Conservation (phyloP, 2,113 vertebrate species). For the Triplophysa tibetana region DNA sequence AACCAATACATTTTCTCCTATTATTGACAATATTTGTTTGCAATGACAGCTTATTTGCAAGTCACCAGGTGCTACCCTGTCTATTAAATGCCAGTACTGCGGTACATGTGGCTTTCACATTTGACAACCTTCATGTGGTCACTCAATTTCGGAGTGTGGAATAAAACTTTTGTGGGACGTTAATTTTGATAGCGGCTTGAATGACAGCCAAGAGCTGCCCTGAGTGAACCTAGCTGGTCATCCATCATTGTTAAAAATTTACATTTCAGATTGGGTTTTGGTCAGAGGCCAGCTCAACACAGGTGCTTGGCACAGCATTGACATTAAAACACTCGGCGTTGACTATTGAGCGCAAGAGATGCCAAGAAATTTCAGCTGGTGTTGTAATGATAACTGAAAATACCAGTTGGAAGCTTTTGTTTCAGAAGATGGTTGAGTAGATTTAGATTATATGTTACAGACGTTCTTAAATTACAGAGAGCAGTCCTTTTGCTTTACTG, state of each 20-base stretch:
- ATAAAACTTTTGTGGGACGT: conserved; percentile 39
- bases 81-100: conserved; percentile 24
- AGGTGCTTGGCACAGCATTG: conserved; percentile 50
- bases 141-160: not conserved
- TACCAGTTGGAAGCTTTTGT: conserved; percentile 2
- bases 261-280: conserved; percentile 46
- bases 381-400: conserved; percentile 38
- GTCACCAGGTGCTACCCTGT: conserved; percentile 21
- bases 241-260: conserved; percentile 51
- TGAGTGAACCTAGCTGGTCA: conserved; percentile 38
- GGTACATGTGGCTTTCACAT: conserved; percentile 23
- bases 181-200: conserved; percentile 50
- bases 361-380: conserved; percentile 33
- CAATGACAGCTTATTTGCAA: not conserved
- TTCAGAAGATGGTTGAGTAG: not conserved
- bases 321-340: conserved; percentile 9
- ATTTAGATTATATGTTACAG: not conserved
- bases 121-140: conserved; percentile 38
- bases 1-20: not conserved
- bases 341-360: conserved; percentile 29
- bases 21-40: conserved; percentile 1
- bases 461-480: not conserved
- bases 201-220: conserved; percentile 47
- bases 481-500: not conserved
- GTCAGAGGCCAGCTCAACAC: conserved; percentile 45